A percentile compares a stretch with the other conserved stretches of the same genome.
phyloP scores from a whole-genome alignment of 1,140 invertebrate genomes.

The Temnothorax curvispinosus region DNA sequence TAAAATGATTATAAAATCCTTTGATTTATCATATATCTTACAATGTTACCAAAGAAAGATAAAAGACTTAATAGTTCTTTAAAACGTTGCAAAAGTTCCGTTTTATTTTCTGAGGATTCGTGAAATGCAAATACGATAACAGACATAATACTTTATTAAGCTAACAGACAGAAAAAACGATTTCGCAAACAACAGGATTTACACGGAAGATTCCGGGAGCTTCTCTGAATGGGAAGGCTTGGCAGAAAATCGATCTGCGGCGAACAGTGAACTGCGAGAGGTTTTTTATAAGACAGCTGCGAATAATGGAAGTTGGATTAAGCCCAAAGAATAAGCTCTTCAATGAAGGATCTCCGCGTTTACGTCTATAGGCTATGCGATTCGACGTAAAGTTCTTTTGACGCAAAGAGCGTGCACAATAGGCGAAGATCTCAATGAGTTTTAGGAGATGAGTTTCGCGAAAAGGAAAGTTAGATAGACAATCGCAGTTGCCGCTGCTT shows the following conservation, averaged over 20 bases:
- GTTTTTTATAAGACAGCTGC: slow-evolving; percentile 37
- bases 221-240: not conserved
- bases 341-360: slow-evolving; percentile 15
- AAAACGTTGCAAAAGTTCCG: not conserved
- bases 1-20: not conserved
- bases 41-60: not conserved
- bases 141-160: not conserved
- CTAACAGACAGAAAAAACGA: not conserved
- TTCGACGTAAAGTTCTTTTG: slow-evolving; percentile 45
- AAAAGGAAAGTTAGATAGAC: slow-evolving; percentile 44
- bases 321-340: slow-evolving; percentile 52
- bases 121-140: not conserved
- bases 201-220: not conserved
- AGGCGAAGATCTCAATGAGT: slow-evolving; percentile 21
- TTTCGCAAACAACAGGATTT: slow-evolving; percentile 41
- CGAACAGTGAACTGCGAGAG: slow-evolving; percentile 38
- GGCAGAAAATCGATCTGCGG: slow-evolving; percentile 47
- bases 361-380: slow-evolving; percentile 8
- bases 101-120: not conserved
- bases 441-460: slow-evolving; percentile 39
- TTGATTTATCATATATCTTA: not conserved
- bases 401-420: slow-evolving; percentile 14
- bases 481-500: slow-evolving; percentile 38
- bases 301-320: slow-evolving; percentile 61
- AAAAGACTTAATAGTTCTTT: not conserved